Percentiles rank a stretch among this genome's conserved stretches.
These are phyloP conservation scores for Engystomops pustulosus DNA, from an alignment of 2,113 vertebrate species.

Conservation along the genomic window DNA sequence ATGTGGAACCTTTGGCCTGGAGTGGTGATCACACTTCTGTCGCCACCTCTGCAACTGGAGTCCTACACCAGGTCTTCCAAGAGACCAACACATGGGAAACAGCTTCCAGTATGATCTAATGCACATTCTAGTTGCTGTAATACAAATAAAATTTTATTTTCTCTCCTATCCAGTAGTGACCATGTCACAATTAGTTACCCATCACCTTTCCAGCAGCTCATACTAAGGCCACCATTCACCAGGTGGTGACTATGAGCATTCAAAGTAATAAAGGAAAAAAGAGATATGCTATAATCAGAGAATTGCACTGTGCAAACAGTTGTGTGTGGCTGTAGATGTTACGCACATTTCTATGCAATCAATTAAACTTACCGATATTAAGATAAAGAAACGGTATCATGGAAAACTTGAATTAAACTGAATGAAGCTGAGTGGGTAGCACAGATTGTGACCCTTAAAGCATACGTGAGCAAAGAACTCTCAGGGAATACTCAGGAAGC, in stretches of 20 bases:
- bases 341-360: slow-evolving; percentile 11
- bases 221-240: neutral
- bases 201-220: neutral
- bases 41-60: too few relatives aligned
- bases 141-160: too few relatives aligned
- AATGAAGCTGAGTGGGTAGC: slow-evolving; percentile 69
- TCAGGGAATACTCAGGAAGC: slow-evolving; percentile 38
- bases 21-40: too few relatives aligned
- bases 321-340: neutral
- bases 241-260: neutral
- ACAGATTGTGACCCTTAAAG: slow-evolving; percentile 76
- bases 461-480: slow-evolving; percentile 63
- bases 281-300: neutral
- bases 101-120: too few relatives aligned
- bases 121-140: too few relatives aligned
- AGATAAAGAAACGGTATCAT: slow-evolving; percentile 65
- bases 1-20: too few relatives aligned
- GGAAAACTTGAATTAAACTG: slow-evolving; percentile 68
- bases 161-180: too few relatives aligned
- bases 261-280: neutral
- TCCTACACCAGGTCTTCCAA: too few relatives aligned
- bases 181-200: too few relatives aligned
- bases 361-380: slow-evolving; percentile 49
- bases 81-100: too few relatives aligned
- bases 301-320: too few relatives aligned